Evolutionary conservation across 2,888 invertebrate genomes (phyloP).

Genomic region (Plebejus anna): DNA sequence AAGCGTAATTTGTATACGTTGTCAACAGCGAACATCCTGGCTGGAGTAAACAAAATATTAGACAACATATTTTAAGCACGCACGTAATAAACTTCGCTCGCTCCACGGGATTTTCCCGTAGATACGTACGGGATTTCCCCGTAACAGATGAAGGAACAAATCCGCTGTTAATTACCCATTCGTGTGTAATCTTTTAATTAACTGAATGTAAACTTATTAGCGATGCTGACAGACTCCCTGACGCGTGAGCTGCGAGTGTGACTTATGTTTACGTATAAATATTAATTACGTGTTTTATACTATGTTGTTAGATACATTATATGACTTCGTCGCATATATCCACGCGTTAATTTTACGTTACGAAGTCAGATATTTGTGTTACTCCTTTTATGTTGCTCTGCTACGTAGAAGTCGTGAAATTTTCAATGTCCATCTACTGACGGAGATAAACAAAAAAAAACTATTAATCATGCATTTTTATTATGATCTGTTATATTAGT

Average conservation of each 20-base stretch:
- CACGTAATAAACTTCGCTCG: constrained; percentile 48
- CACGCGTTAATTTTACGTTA: too few species aligned
- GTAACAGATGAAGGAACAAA: constrained; percentile 66
- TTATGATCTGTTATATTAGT: too few species aligned
- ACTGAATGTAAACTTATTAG: constrained; percentile 65
- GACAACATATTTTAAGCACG: constrained; percentile 39
- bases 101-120: constrained; percentile 43
- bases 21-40: constrained; percentile 34
- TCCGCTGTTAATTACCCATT: constrained; percentile 69
- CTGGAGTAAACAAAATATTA: constrained; percentile 35
- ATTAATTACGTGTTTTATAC: constrained; percentile 13
- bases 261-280: constrained; percentile 23
- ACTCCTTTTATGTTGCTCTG: too few species aligned
- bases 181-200: constrained; percentile 76
- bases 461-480: too few species aligned
- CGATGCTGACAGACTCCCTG: constrained; percentile 48
- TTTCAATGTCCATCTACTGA: too few species aligned
- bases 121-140: constrained; percentile 40
- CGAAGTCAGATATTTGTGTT: too few species aligned
- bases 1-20: constrained; percentile 35
- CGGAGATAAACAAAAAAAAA: too few species aligned
- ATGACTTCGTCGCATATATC: too few species aligned
- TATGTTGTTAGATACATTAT: background rate
- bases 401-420: too few species aligned
- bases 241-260: constrained; percentile 24